These are phyloP conservation scores for Rutilus rutilus DNA, from an alignment of 2,113 vertebrate genomes.

Conservation along the genomic window DNA sequence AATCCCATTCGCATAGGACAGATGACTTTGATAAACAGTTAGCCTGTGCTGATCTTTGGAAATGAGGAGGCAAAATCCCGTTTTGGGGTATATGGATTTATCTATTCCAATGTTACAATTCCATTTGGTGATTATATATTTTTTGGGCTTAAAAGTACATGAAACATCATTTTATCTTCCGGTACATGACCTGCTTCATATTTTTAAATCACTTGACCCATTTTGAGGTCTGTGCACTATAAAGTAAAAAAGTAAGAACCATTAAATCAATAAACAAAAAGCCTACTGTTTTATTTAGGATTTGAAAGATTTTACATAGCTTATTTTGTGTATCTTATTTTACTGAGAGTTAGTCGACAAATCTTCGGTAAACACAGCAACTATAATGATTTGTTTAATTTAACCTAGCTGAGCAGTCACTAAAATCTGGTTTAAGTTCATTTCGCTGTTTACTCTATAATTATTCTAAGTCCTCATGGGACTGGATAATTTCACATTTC, in stretches of 20 bases:
- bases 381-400: background rate
- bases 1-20: conserved; percentile 9
- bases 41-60: background rate
- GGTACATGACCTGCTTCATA: background rate
- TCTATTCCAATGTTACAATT: background rate
- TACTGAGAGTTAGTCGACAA: background rate
- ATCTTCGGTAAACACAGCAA: background rate
- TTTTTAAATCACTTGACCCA: background rate
- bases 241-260: too few species aligned
- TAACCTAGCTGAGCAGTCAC: background rate
- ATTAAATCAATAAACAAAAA: background rate
- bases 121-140: background rate
- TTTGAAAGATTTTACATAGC: background rate
- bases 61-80: background rate
- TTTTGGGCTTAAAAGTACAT: background rate
- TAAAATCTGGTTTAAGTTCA: background rate
- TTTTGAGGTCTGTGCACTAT: background rate
- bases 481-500: background rate
- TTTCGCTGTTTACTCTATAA: background rate
- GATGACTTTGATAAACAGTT: conserved; percentile 28
- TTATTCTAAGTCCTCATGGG: background rate
- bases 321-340: background rate
- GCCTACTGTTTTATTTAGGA: background rate
- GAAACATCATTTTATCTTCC: background rate
- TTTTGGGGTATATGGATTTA: background rate